Evolutionary conservation across 1,140 invertebrate species (phyloP), one percentile per base, ranked within the genome.

Genomic region (Grapholita molesta): DNA sequence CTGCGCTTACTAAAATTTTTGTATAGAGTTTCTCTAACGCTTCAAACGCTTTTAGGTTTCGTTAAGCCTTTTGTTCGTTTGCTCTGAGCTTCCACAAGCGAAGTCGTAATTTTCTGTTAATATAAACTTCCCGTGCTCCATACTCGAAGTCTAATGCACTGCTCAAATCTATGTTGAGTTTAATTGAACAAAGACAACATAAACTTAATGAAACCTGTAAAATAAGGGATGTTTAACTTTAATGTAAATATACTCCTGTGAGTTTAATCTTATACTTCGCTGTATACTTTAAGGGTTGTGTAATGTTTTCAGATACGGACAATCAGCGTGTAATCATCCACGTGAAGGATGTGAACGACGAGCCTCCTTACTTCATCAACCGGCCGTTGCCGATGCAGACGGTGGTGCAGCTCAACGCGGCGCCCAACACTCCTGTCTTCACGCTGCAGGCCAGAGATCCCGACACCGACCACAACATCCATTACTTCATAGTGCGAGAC

Each of bases 291-390:
- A 48, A 72, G n/a, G 18, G 18, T 21, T 21, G 42, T 48, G 15
- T 48, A 21, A 48, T 48, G 18, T 21, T 94, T 94, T 74, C 93
- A 98, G 97, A 97, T 92, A 97, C 96, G 70, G 97, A 98, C 93
- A 98, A 98, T 92, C 97, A 99, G 84, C 94, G 97, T 33, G 97
- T 99, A 9, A 98, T 98, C 76, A 98, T 98, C 81, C 97, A 97
- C 90, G 96, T 98, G 69, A 97, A 97, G 90, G 97, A 99, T 90
- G 96, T 98, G n/a, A 99, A 99, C 88, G 97, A 98, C 88, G 98
- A 99, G 90, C 95, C 96, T 1, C 98, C 98, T 0, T 98, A 98
- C 89, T 99, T 99, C 92, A 98, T 99, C 93, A 99, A 98, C 90
- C 94, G 96, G 2, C 97, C 98, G 0, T 91, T 98, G 70, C 97